phyloP scores from a whole-genome alignment of 2,888 invertebrate genomes.

The Lasioglossum pauxillum region DNA sequence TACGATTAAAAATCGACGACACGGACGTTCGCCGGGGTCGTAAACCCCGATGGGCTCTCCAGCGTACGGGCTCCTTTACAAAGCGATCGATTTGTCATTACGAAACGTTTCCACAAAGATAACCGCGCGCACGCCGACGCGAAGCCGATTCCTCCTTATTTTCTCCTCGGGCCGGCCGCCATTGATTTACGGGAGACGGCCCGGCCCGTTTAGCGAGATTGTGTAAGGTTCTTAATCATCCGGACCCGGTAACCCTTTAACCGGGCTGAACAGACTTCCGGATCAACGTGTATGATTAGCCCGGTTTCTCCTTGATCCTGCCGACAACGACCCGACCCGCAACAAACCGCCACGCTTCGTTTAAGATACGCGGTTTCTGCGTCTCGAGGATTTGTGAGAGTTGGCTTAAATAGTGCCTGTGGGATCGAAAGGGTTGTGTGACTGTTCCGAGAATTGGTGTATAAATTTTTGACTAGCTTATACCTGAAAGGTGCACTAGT shows the following conservation, averaged over 20 bases:
- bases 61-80: constrained; percentile 56
- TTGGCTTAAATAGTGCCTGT: background rate
- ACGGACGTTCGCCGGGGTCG: constrained; percentile 57
- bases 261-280: constrained; percentile 54
- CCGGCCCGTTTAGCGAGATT: constrained; percentile 49
- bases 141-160: constrained; percentile 26
- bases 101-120: constrained; percentile 66
- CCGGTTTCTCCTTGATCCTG: constrained; percentile 34
- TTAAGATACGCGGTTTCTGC: constrained; percentile 24
- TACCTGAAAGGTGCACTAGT: too few species aligned
- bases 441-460: background rate
- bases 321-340: background rate
- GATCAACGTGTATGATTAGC: constrained; percentile 51
- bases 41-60: constrained; percentile 52
- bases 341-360: constrained; percentile 19
- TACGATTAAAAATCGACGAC: constrained; percentile 75
- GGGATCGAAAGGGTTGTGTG: background rate
- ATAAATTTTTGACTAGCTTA: too few species aligned
- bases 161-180: constrained; percentile 31
- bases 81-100: constrained; percentile 76
- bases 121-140: constrained; percentile 18
- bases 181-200: constrained; percentile 64
- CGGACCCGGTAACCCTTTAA: constrained; percentile 49
- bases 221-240: constrained; percentile 60
- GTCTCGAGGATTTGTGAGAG: constrained; percentile 23